A percentile compares a stretch with the other conserved stretches of the same genome.
phyloP scores from a whole-genome alignment of 2,113 vertebrate species.

The Lophura nycthemera region DNA sequence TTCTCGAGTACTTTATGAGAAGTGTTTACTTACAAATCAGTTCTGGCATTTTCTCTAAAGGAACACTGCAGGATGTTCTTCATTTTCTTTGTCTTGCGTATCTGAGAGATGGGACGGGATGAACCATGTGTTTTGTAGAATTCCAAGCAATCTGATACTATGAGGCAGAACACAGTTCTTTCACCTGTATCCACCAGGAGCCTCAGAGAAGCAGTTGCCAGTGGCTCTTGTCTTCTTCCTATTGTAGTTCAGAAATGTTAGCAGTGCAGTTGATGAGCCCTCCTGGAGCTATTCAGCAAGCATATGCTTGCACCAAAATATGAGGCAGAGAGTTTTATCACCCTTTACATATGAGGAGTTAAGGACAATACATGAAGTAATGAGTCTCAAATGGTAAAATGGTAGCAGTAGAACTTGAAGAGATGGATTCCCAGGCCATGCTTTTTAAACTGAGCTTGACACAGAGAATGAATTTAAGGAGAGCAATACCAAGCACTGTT shows the following conservation, averaged over 20 bases:
- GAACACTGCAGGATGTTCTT: background rate
- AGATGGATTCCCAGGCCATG: background rate
- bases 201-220: background rate
- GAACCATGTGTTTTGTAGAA: fast-evolving
- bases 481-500: background rate
- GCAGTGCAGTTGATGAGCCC: background rate
- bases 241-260: background rate
- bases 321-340: background rate
- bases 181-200: background rate
- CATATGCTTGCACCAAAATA: background rate
- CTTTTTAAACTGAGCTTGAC: background rate
- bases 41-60: background rate
- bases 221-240: background rate
- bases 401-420: background rate
- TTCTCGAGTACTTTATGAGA: background rate
- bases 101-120: background rate
- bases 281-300: background rate
- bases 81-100: fast-evolving
- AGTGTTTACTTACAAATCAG: background rate
- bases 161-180: background rate
- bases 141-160: background rate
- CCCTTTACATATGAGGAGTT: background rate
- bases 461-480: background rate
- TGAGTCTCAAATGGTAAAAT: background rate
- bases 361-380: background rate